A percentile compares a stretch with the other conserved stretches of the same genome.
Evolutionary conservation across 2,797 vertebrate species (phyloP).

Genomic region (Tympanoctomys barrerae): DNA sequence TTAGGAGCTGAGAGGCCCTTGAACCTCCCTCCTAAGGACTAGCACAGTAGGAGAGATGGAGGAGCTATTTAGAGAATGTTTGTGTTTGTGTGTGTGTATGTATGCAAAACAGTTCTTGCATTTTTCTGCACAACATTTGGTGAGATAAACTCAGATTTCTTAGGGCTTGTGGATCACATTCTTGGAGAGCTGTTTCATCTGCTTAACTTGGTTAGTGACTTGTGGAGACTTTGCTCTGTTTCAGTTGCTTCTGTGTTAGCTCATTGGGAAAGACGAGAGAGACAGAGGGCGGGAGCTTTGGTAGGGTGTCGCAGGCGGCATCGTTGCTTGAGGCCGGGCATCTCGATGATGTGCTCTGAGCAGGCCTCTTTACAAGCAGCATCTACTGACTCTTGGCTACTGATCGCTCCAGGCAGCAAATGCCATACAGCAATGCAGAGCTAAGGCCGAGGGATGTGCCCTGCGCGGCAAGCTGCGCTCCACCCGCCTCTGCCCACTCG

Average conservation of each 20-base stretch:
- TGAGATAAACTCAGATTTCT: neutral
- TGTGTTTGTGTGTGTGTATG: neutral
- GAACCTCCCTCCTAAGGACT: neutral
- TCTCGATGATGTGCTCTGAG: neutral
- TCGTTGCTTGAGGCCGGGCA: fast-evolving
- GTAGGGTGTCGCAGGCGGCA: fast-evolving
- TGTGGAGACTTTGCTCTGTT: neutral
- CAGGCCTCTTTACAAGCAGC: neutral
- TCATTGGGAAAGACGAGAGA: neutral
- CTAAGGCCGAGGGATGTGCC: neutral
- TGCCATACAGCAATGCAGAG: neutral
- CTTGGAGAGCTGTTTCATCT: neutral
- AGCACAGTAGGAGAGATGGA: no score
- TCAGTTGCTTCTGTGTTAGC: no score
- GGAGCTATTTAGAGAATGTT: neutral
- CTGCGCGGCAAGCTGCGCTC: neutral
- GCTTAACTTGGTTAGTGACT: neutral
- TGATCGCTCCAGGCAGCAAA: neutral
- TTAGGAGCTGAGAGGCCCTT: neutral
- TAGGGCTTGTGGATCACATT: neutral
- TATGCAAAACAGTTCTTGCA: neutral
- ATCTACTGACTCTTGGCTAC: neutral
- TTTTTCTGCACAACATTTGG: neutral
- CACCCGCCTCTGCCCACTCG: neutral
- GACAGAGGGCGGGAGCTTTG: fast-evolving